Base-by-base conservation (phyloP, 2,888 invertebrate species). In the Aquatica leii region DNA sequence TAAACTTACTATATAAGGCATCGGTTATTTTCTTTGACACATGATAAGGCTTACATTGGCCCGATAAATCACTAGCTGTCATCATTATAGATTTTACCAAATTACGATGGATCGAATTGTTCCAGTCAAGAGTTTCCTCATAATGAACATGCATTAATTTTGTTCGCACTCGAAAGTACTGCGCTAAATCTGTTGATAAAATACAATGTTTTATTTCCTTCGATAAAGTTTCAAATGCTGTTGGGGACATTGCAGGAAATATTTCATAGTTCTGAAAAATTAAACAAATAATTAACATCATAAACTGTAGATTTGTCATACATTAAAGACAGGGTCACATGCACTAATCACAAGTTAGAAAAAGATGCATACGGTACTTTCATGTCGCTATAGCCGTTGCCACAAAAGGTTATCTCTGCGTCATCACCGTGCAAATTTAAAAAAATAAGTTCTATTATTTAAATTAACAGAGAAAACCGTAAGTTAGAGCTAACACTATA, bases 31-130 rank as follows among this genome's bases (percentile, higher is more conserved):
- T 76, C 70, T 86, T 86, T 0, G 86, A 80, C 0, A 86, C 78
- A 0, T 83, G 81, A 63, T 86, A 88, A 0, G 87, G 86, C 70
- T 88, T 88, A 69, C 86, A 86, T 62, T 81, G 80, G 0, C 86
- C 87, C 0, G 87, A 87, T 41, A 88, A 77, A 74, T 88, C 88
- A 65, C 86, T 84, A 1, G 85, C 83, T 0, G 87, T 88, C 87
- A 89, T 88, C 76, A 83, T 79, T 6, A 83, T 74, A 11, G 85
- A 84, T 81, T 87, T 87, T 5, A 87, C 74, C 71, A 87, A 79
- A 46, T 75, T 79, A 59, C 86, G 80, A 70, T 88, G 88, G 1
- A 77, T 66, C 8, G 71, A 72, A 67, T 85, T 82, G 0, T 76
- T 71, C 83, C 85, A 85, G 70, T 86, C 83, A 69, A 87, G 85